Conservation (phyloP, 1,140 invertebrate species). For the Conus ventricosus region DNA sequence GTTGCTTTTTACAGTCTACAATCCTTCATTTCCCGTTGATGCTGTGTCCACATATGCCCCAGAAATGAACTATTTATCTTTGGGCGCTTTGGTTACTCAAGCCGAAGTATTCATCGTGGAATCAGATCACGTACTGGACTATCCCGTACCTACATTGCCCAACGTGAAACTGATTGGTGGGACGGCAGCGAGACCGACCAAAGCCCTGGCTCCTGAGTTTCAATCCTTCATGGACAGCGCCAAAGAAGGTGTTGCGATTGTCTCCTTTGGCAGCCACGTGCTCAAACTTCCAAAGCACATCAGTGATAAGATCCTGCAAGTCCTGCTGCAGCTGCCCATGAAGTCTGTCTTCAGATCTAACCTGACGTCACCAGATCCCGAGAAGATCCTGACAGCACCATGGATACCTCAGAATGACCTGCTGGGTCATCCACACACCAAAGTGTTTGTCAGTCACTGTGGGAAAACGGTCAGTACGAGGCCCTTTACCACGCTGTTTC, state of each 20-base stretch:
- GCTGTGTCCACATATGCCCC: constrained; percentile 12
- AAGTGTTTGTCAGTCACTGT: constrained; percentile 84
- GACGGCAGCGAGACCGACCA: constrained; percentile 33
- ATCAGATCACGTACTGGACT: constrained; percentile 50
- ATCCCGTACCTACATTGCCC: constrained; percentile 46
- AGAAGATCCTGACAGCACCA: constrained; percentile 34
- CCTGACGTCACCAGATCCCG: constrained; percentile 29
- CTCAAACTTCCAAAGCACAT: constrained; percentile 23
- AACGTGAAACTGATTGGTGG: constrained; percentile 53
- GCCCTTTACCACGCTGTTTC: constrained; percentile 85
- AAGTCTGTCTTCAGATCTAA: constrained; percentile 35
- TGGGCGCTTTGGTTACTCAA: background rate
- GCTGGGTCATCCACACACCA: constrained; percentile 49
- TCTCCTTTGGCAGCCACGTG: constrained; percentile 46
- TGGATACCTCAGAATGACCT: constrained; percentile 49
- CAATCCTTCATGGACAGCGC: constrained; percentile 40
- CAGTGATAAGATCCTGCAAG: constrained; percentile 35
- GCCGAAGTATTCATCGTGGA: constrained; percentile 47
- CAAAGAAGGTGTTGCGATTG: constrained; percentile 46
- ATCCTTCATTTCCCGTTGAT: background rate
- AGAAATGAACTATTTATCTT: background rate
- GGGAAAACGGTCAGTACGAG: constrained; percentile 85
- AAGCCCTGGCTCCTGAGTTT: constrained; percentile 33
- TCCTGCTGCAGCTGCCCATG: constrained; percentile 29
- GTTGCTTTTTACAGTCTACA: background rate